Base-by-base conservation (phyloP, 2,797 vertebrate genomes). In the Anisognathus igniventris region DNA sequence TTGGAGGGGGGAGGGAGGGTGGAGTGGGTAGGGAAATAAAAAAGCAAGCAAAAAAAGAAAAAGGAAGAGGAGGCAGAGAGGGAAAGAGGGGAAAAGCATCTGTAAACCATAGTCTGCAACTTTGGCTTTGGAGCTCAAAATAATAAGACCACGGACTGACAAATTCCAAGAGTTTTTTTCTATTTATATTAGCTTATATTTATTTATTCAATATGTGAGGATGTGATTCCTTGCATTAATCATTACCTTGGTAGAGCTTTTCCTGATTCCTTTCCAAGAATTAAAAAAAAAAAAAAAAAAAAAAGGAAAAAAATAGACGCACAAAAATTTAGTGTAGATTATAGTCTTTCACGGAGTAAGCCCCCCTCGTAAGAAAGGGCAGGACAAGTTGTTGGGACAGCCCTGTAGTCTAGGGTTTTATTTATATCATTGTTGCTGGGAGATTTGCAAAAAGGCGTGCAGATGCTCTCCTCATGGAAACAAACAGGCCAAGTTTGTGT, bases 191-290 rank as follows among this genome's bases (percentile, higher is more conserved):
- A 93, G 76, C 78, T 94, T 96, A 48, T 90, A 96, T 96, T 97
- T 97, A 95, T 95, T 96, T 93, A 83, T 97, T 94, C 95, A 97
- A 88, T 96, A 96, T 97, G 96, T 95, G 94, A 92, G 85, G 89
- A 94, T 96, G 87, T 93, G 94, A 97, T 92, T 92, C 79, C 87
- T 96, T 92, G 81, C 78, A 86, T 95, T 96, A 96, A 97, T 95
- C 92, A 92, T 95, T 96, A 92, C 48, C 91, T 90, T 93, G 81
- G 84, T 96, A 93, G 66, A 94, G 78, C 58, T 94, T 83, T 95
- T 94, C 87, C 93, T 96, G 85, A 51, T 94, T 95, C 51, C 65
- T 86, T 94, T 93, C 94, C 95, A 96, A 93, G 57, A 73, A 42
- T 16, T 16, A 50, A 50, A 76, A 84, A 58, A 73, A 33, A 35